Percentiles rank a stretch among this genome's conserved stretches.
These are phyloP conservation scores for Poeciliopsis retropinna DNA, from an alignment of 2,113 vertebrate genomes.

Conservation along the genomic window DNA sequence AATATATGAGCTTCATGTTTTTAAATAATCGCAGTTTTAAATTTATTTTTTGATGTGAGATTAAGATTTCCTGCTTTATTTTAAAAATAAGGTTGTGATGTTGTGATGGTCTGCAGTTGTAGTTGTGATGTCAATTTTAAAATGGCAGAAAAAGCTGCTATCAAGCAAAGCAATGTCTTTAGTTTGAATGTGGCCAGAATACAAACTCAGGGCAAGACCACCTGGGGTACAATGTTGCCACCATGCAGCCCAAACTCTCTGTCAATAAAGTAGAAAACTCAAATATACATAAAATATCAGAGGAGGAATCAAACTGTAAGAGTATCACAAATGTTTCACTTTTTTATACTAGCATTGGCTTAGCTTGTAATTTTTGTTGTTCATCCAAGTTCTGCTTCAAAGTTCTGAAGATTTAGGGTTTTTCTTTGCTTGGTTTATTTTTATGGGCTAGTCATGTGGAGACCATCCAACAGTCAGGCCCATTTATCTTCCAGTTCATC, in stretches of 20 bases:
- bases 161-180: background rate
- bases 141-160: too few relatives aligned
- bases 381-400: slow-evolving; percentile 50
- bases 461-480: slow-evolving; percentile 70
- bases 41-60: background rate
- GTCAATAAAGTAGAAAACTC: background rate
- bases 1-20: background rate
- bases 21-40: background rate
- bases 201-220: background rate
- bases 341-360: slow-evolving; percentile 45
- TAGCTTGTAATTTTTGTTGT: slow-evolving; percentile 76
- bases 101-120: too few relatives aligned
- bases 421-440: slow-evolving; percentile 74
- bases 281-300: slow-evolving; percentile 40
- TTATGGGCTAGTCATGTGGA: slow-evolving; percentile 71
- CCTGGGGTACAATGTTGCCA: background rate
- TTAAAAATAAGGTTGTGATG: background rate
- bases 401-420: slow-evolving; percentile 54
- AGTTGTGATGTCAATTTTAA: too few relatives aligned
- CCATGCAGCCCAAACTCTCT: background rate
- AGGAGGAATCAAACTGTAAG: slow-evolving; percentile 63
- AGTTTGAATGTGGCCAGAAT: background rate
- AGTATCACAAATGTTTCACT: slow-evolving; percentile 23
- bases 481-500: slow-evolving; percentile 79
- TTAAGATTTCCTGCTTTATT: background rate